phyloP scores from a whole-genome alignment of 2,888 invertebrate genomes.

The Steinernema carpocapsae region DNA sequence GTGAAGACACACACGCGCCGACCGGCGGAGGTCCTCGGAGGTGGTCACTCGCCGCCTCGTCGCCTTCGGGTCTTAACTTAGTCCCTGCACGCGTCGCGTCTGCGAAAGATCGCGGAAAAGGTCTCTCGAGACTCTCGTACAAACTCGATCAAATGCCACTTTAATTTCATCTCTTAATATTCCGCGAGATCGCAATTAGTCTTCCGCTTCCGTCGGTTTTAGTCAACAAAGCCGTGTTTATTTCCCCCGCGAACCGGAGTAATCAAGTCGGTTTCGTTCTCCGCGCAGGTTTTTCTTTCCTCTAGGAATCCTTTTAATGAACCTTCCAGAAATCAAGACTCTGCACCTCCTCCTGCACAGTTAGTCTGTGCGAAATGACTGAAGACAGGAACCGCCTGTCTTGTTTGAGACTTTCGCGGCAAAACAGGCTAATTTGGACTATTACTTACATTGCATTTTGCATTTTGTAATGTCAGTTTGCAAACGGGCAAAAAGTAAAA shows the following conservation, averaged over 20 bases:
- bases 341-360: too few species aligned
- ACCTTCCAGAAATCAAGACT: too few species aligned
- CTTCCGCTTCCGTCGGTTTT: background rate
- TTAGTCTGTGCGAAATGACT: too few species aligned
- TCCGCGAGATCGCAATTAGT: slow-evolving; percentile 16
- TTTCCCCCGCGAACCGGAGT: background rate
- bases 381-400: too few species aligned
- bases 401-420: too few species aligned
- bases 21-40: background rate
- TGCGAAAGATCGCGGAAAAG: background rate
- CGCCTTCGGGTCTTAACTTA: background rate
- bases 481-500: too few species aligned
- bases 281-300: background rate
- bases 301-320: too few species aligned
- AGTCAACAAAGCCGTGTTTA: slow-evolving; percentile 15
- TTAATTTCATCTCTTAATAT: slow-evolving; percentile 3
- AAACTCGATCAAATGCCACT: slow-evolving; percentile 22
- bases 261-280: background rate
- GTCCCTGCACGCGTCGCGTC: background rate
- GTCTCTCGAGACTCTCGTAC: background rate
- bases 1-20: background rate
- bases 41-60: slow-evolving; percentile 1
- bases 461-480: too few species aligned
- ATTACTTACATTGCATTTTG: too few species aligned
- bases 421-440: too few species aligned